Evolutionary conservation across 2,797 vertebrate genomes (phyloP).

Genomic region (Fundulus diaphanus): DNA sequence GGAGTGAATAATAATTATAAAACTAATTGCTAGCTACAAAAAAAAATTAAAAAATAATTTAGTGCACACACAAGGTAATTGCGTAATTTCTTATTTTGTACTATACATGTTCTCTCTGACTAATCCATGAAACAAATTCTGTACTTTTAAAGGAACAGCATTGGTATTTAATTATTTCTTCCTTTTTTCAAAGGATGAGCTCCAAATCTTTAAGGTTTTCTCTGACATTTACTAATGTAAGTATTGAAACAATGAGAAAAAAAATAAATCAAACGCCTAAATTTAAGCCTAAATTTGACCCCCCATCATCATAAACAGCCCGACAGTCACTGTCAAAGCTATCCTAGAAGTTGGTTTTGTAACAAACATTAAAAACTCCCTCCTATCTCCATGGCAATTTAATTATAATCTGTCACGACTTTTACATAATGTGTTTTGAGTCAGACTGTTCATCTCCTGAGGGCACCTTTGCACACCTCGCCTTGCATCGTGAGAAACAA

Average conservation of each 20-base stretch:
- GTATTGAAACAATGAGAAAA: conserved; percentile 6
- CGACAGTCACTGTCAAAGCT: not conserved
- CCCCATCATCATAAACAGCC: not conserved
- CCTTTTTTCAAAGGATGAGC: conserved; percentile 5
- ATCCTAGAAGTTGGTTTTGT: conserved; percentile 14
- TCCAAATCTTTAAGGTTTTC: not conserved
- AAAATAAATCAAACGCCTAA: too few relatives aligned
- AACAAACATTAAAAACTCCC: conserved; percentile 15
- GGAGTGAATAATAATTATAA: too few relatives aligned
- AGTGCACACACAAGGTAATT: too few relatives aligned
- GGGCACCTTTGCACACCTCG: conserved; percentile 38
- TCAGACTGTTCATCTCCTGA: conserved; percentile 26
- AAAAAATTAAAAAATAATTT: too few relatives aligned
- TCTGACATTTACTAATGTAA: not conserved
- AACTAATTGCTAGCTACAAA: too few relatives aligned
- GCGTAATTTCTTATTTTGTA: not conserved
- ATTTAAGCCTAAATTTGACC: not conserved
- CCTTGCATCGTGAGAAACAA: conserved; percentile 30
- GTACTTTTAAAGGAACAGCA: conserved; percentile 2
- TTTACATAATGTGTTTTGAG: conserved; percentile 47
- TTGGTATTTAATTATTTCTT: not conserved
- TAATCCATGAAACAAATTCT: not conserved
- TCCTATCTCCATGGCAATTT: conserved; percentile 51
- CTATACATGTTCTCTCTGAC: not conserved
- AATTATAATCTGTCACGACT: conserved; percentile 56